Evolutionary conservation across 1,140 invertebrate species (phyloP).

Genomic region (Drosophila bifasciata): DNA sequence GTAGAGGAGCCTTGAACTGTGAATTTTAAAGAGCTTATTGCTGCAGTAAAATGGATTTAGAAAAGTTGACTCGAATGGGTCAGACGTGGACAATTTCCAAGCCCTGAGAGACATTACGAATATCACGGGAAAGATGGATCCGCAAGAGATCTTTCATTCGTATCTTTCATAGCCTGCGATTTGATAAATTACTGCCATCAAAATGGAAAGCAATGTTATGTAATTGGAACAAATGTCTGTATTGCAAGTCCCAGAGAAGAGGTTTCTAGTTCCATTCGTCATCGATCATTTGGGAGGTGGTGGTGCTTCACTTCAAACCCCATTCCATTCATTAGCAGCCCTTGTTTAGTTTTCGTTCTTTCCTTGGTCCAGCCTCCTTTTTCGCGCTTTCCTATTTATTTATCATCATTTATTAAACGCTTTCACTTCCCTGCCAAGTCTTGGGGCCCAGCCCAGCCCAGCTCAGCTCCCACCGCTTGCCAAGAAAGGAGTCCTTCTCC

Average conservation of each 20-base stretch:
- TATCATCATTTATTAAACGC: constrained; percentile 78
- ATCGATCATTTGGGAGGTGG: constrained; percentile 28
- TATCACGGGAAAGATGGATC: no score
- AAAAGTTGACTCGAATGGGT: no score
- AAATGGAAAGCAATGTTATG: background rate
- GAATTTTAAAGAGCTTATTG: background rate
- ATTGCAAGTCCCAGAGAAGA: background rate
- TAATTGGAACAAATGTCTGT: constrained; percentile 42
- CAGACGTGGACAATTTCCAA: no score
- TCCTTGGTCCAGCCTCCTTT: constrained; percentile 49
- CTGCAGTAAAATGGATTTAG: no score
- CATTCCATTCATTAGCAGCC: constrained; percentile 52
- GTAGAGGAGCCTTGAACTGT: no score
- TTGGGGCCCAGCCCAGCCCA: constrained; percentile 23
- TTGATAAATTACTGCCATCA: background rate
- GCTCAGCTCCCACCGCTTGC: constrained; percentile 17
- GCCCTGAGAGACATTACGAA: no score
- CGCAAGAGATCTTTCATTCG: no score
- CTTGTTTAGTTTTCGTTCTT: constrained; percentile 32
- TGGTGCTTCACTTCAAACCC: background rate
- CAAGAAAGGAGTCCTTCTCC: constrained; percentile 56
- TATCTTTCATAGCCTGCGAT: background rate
- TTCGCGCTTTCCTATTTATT: constrained; percentile 70
- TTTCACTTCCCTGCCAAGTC: constrained; percentile 47
- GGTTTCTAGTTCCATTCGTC: constrained; percentile 2